These are phyloP conservation scores for Enchytraeus crypticus DNA, from an alignment of 2,888 invertebrate genomes.

Conservation along the genomic window DNA sequence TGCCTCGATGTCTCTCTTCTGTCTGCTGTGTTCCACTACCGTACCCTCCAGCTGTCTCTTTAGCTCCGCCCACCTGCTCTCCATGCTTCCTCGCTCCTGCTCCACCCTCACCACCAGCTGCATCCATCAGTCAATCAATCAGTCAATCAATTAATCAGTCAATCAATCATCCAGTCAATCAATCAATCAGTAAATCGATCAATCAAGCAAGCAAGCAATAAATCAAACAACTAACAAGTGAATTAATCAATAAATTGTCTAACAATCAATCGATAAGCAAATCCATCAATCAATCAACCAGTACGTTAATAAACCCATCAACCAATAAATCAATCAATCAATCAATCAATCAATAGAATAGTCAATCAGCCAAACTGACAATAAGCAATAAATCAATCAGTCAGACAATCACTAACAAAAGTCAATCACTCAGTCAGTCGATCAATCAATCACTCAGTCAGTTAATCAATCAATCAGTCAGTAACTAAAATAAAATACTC, in stretches of 20 bases:
- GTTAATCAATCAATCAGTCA: no score
- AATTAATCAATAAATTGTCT: background rate
- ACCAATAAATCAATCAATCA: background rate
- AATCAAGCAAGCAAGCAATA: no score
- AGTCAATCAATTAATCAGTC: background rate
- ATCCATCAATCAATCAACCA: background rate
- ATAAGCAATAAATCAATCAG: no score
- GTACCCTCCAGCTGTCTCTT: conserved; percentile 64
- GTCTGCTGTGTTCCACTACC: conserved; percentile 58
- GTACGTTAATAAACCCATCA: background rate
- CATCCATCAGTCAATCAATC: background rate
- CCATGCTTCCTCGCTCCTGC: conserved; percentile 80
- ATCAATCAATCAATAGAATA: no score
- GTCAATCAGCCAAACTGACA: no score
- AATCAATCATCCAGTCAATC: no score
- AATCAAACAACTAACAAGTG: no score
- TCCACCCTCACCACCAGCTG: conserved; percentile 61
- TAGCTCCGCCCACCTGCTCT: conserved; percentile 69
- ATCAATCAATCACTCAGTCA: background rate
- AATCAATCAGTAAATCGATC: no score
- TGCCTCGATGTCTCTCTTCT: conserved; percentile 67
- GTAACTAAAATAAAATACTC: background rate
- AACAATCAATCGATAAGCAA: background rate
- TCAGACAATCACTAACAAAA: no score
- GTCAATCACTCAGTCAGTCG: background rate